Evolutionary conservation across 2,113 vertebrate genomes (phyloP), one percentile per base, ranked within the genome.

Genomic region (Lonchura striata): DNA sequence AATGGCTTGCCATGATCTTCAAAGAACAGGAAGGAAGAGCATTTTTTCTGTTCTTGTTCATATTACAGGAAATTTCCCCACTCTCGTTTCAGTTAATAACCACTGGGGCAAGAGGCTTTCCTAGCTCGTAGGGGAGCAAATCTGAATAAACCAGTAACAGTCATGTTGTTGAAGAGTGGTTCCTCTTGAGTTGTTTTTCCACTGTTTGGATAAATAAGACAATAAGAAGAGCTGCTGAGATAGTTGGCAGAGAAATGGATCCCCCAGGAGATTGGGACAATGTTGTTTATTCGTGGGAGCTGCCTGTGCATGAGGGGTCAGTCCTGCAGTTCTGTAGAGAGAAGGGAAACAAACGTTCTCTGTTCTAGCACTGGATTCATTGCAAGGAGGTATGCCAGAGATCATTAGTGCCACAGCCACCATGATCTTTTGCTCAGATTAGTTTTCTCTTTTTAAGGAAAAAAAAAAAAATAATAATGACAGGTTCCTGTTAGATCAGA

Each of bases 141-240:
- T 86, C 82, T 52, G 85, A 86, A 90, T 57, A 56, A 91, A 37
- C 37, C 46, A 66, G 70, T 79, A 90, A 72, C 68, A 54, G 84
- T 90, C 56, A 4, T 39, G 60, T 72, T 90, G 72, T 41, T 96
- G 77, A 61, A 96, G 69, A 66, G 28, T 5, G 25, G 49, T 69
- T 89, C 66, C 64, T 57, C 82, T 91, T 57, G 60, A 93, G 78
- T 91, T 96, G 86, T 96, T 97, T 97, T 94, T 65, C 91, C 68
- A 54, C 78, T 86, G 7, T 84, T 90, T 93, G 95, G 69, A 90
- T 96, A 95, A 96, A 97, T 95, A 95, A 92, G 88, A 96, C 95
- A 96, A 35, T 65, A 52, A 96, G 92, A 84, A 85, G 70, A 71
- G 66, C 57, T 92, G 74, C 70, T 76, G 94, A 65, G 86, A 89